Evolutionary conservation across 2,888 invertebrate species (phyloP), one percentile per base, ranked within the genome.

Genomic region (Beris morrisii): DNA sequence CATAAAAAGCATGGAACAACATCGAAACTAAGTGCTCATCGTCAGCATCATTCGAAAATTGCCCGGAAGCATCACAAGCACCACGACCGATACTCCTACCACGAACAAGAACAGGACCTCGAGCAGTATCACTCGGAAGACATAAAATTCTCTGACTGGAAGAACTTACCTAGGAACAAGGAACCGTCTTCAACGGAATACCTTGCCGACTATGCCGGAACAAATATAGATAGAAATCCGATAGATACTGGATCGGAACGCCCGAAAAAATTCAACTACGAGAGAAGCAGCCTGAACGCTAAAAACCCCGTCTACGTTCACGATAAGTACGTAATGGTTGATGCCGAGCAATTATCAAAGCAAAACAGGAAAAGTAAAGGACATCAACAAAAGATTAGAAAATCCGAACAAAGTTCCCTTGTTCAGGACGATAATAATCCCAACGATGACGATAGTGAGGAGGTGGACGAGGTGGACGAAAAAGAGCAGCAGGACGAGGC

Each of bases 401-500:
- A 38, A 38, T 38, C 38, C 4, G 9, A 38, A 5, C 5, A 38
- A 38, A 38, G 38, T 38, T 38, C 38, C 5, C 38, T 38, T 38
- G 38, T 38, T 38, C 38, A 3, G 6, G 50, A 52, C 32, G 43
- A 30, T 38, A 43, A 61, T 30, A 46, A 64, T 22, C 50, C 57
- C 48, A 52, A 63, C 11, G 52, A 64, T 30, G 61, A 58, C 55
- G 32, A 64, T 45, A 22, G 54, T 6, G 64, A 59, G 44, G 66
- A 53, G 7, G 67, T 69, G 45, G 66, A 69, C 46, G 53, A 71
- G 38, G 50, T 61, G 15, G 43, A 56, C 22, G 38, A 38, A 12
- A 61, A 22, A 52, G 44, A 55, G 56, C 57, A 54, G 55, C 54
- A 64, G 38, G 67, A 67, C 52, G 58, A 67, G 52, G 64, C 58